phyloP scores from a whole-genome alignment of 2,888 invertebrate species.

The Ectemnius cavifrons region DNA sequence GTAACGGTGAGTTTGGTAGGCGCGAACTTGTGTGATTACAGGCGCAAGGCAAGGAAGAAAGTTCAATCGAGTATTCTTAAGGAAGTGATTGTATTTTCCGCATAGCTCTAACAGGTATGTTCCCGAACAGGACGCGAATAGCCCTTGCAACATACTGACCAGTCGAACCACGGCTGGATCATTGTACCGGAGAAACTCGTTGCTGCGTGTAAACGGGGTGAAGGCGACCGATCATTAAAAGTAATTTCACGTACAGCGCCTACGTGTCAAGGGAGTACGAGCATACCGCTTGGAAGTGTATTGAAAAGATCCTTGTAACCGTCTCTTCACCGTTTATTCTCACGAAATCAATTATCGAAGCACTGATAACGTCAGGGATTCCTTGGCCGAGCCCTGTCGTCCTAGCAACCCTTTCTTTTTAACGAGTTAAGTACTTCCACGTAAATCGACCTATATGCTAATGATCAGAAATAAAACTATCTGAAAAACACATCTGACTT shows the following conservation, averaged over 20 bases:
- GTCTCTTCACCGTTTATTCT: conserved; percentile 13
- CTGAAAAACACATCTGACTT: no score
- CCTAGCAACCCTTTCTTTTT: no score
- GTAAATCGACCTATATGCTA: no score
- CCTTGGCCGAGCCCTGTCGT: no score
- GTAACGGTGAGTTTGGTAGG: no score
- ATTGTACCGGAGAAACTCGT: conserved; percentile 40
- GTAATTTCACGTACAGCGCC: conserved; percentile 58
- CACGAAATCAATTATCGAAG: conserved; percentile 18
- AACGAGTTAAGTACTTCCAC: no score
- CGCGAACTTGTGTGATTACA: no score
- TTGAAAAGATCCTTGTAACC: conserved; percentile 34
- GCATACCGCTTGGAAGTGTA: conserved; percentile 15
- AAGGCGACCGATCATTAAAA: conserved; percentile 58
- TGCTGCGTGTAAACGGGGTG: conserved; percentile 49
- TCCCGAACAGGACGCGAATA: background rate
- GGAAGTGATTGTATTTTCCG: background rate
- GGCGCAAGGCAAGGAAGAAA: no score
- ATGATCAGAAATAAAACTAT: no score
- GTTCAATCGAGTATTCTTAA: background rate
- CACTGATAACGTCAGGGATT: background rate
- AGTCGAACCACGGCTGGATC: conserved; percentile 23
- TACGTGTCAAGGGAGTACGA: conserved; percentile 49
- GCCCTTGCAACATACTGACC: conserved; percentile 18
- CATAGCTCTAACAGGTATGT: background rate